Conservation (phyloP, 2,888 invertebrate species). For the Pandemis corylana region DNA sequence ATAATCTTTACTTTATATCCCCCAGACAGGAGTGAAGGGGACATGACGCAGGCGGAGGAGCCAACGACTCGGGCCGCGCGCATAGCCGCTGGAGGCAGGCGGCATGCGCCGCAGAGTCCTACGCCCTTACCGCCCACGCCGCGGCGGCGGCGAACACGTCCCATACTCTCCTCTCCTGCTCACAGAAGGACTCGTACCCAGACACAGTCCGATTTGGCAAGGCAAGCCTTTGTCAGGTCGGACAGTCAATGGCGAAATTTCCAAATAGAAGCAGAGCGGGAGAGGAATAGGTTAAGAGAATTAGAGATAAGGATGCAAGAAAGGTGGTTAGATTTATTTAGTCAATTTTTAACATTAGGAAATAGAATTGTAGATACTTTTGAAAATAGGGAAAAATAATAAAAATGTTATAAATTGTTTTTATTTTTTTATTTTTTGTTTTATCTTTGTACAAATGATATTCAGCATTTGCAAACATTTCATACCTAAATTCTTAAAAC, state of each 20-base stretch:
- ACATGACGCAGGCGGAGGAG: too few species aligned
- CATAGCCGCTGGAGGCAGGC: not conserved
- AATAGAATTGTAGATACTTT: not conserved
- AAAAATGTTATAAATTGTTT: not conserved
- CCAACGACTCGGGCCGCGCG: too few species aligned
- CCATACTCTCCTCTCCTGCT: not conserved
- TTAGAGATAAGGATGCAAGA: not conserved
- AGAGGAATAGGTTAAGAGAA: not conserved
- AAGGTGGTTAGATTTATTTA: not conserved
- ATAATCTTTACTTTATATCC: too few species aligned
- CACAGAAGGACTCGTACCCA: not conserved
- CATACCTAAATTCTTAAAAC: too few species aligned
- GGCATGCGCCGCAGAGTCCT: not conserved
- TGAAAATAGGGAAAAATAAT: not conserved
- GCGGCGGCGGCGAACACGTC: not conserved
- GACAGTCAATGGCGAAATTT: conserved; percentile 3
- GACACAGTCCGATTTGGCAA: conserved; percentile 19
- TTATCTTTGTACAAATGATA: too few species aligned
- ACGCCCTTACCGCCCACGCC: not conserved
- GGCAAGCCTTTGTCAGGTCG: conserved; percentile 23
- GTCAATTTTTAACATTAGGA: not conserved
- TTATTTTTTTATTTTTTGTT: too few species aligned
- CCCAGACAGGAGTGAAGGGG: too few species aligned
- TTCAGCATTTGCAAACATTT: too few species aligned
- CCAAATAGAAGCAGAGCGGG: not conserved